A percentile compares a stretch with the other conserved stretches of the same genome.
phyloP scores from a whole-genome alignment of 1,140 invertebrate genomes.

The Leptestheria dahalacensis region DNA sequence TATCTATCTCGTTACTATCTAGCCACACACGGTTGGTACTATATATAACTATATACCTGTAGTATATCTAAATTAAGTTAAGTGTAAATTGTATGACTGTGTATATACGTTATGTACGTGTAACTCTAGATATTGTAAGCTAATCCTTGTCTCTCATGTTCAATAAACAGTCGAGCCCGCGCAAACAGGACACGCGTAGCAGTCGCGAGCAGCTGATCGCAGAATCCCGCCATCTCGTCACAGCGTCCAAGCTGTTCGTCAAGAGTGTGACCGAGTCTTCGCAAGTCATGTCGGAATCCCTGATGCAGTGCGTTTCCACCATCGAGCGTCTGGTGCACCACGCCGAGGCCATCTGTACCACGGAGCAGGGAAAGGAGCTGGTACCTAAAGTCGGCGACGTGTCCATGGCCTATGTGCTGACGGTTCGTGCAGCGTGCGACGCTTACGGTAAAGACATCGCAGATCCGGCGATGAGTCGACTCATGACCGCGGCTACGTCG shows the following conservation, averaged over 20 bases:
- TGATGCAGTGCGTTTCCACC: slow-evolving; percentile 51
- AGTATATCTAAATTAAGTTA: no score
- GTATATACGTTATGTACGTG: no score
- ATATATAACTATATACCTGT: no score
- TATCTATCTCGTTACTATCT: no score
- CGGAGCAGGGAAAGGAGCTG: slow-evolving; percentile 7
- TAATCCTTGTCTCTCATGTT: no score
- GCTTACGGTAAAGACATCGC: slow-evolving; percentile 27
- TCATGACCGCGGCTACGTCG: slow-evolving; percentile 55
- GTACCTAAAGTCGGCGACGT: slow-evolving; percentile 30
- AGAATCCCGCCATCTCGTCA: slow-evolving; percentile 63
- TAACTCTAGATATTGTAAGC: no score
- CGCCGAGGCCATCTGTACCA: slow-evolving; percentile 18
- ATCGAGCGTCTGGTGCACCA: slow-evolving; percentile 33
- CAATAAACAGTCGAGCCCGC: not conserved
- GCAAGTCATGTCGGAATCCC: slow-evolving; percentile 29
- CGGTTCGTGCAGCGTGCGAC: slow-evolving; percentile 26
- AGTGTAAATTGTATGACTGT: no score
- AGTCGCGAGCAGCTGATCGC: slow-evolving; percentile 54
- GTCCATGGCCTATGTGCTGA: slow-evolving; percentile 34
- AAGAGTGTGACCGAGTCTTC: slow-evolving; percentile 49
- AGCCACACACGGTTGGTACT: no score
- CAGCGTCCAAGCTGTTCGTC: slow-evolving; percentile 64
- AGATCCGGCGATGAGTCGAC: slow-evolving; percentile 34
- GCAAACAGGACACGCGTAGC: not conserved